Conservation (phyloP, 2,797 vertebrate species). For the Merluccius polli region DNA sequence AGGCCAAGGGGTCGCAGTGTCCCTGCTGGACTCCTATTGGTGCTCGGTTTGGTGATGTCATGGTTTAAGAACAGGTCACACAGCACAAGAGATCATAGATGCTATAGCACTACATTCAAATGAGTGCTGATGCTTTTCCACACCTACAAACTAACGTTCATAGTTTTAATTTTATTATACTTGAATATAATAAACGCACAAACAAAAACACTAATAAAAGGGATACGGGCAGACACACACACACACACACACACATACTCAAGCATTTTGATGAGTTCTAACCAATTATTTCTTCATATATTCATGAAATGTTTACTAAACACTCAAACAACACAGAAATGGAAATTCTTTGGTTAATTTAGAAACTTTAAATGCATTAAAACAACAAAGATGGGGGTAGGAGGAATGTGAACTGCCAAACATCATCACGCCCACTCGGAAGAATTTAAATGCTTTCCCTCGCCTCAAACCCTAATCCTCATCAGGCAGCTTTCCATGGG, state of each 20-base stretch:
- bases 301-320: not conserved
- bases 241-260: not conserved
- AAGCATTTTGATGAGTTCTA: constrained; percentile 28
- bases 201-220: not conserved
- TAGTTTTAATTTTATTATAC: not conserved
- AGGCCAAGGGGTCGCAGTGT: constrained; percentile 38
- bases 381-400: constrained; percentile 5
- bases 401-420: not conserved
- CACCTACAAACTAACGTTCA: not conserved
- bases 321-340: not conserved
- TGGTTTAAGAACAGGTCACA: not conserved
- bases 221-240: too few species aligned
- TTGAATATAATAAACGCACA: not conserved
- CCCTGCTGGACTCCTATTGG: not conserved
- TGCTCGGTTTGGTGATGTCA: not conserved
- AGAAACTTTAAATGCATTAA: constrained; percentile 4
- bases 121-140: not conserved
- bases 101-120: not conserved
- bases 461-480: constrained; percentile 2
- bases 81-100: not conserved
- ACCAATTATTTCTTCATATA: constrained; percentile 6
- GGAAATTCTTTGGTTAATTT: not conserved
- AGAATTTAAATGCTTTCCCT: constrained; percentile 7
- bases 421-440: constrained; percentile 8
- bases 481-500: not conserved